phyloP scores from a whole-genome alignment of 1,140 invertebrate genomes.

The Ceratina australensis region DNA sequence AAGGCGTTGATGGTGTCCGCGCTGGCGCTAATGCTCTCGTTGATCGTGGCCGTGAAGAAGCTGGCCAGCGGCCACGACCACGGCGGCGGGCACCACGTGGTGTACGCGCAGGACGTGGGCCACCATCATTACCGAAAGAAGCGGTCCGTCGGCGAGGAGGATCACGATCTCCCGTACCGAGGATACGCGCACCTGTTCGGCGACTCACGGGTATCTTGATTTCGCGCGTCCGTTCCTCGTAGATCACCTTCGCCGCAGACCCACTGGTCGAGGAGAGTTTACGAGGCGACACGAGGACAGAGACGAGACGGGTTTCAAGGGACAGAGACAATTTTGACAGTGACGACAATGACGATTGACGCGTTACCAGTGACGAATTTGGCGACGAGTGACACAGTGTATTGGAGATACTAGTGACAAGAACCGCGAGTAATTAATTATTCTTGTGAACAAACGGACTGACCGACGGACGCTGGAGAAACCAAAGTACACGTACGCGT shows the following conservation, averaged over 20 bases:
- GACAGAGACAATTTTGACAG: slow-evolving; percentile 58
- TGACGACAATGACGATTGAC: slow-evolving; percentile 30
- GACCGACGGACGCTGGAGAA: slow-evolving; percentile 36
- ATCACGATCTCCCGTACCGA: slow-evolving; percentile 81
- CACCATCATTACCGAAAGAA: slow-evolving; percentile 83
- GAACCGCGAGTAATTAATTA: not conserved
- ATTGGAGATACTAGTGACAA: slow-evolving; percentile 18
- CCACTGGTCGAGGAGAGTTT: not conserved
- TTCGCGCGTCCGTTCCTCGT: slow-evolving; percentile 2
- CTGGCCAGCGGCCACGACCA: slow-evolving; percentile 82
- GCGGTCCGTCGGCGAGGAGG: slow-evolving; percentile 70
- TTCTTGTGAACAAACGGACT: not conserved
- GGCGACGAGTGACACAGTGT: slow-evolving; percentile 3
- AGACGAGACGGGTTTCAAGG: slow-evolving; percentile 23
- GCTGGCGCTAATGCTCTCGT: slow-evolving; percentile 86
- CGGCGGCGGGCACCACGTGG: slow-evolving; percentile 84
- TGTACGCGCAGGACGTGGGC: slow-evolving; percentile 82
- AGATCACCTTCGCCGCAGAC: slow-evolving; percentile 5
- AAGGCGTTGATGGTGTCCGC: slow-evolving; percentile 84
- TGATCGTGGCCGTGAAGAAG: slow-evolving; percentile 87
- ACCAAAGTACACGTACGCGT: slow-evolving; percentile 47
- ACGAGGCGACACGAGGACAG: not conserved
- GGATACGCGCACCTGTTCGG: slow-evolving; percentile 71
- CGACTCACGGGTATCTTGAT: slow-evolving; percentile 48
- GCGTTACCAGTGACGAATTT: slow-evolving; percentile 36